Percentiles rank a stretch among this genome's conserved stretches.
phyloP scores from a whole-genome alignment of 1,140 invertebrate species.

The Euura lappo region DNA sequence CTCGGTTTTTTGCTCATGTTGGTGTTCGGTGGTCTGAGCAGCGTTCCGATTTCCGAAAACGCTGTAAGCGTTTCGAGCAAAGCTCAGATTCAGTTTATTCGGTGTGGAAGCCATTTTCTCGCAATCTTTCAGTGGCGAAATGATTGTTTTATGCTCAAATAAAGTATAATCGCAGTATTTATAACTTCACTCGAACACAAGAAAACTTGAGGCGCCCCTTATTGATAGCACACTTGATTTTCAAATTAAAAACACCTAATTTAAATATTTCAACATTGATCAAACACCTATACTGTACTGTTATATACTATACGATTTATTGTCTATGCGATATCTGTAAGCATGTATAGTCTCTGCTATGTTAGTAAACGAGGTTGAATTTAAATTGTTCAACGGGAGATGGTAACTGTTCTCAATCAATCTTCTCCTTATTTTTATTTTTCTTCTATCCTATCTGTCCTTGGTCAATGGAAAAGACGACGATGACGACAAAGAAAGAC shows the following conservation, averaged over 20 bases:
- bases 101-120: slow-evolving; percentile 53
- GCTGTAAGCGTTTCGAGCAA: slow-evolving; percentile 55
- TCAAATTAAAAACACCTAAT: background rate
- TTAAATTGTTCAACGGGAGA: background rate
- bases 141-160: too few relatives aligned
- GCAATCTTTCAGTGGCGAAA: too few relatives aligned
- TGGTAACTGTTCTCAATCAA: background rate
- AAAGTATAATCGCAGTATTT: too few relatives aligned
- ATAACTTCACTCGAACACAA: too few relatives aligned
- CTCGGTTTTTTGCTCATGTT: slow-evolving; percentile 56
- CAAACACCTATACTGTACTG: background rate
- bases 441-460: background rate
- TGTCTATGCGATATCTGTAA: background rate
- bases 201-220: background rate
- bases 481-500: background rate
- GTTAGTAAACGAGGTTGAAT: background rate
- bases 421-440: background rate
- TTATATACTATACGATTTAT: background rate
- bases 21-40: slow-evolving; percentile 42
- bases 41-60: slow-evolving; percentile 49
- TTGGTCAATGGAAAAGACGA: background rate
- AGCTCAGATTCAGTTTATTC: slow-evolving; percentile 55
- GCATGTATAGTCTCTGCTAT: background rate
- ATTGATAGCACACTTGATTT: background rate
- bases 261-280: background rate